Percentiles rank a stretch among this genome's conserved stretches.
These are phyloP conservation scores for Dermolepida albohirtum DNA, from an alignment of 2,888 invertebrate genomes.

Conservation along the genomic window DNA sequence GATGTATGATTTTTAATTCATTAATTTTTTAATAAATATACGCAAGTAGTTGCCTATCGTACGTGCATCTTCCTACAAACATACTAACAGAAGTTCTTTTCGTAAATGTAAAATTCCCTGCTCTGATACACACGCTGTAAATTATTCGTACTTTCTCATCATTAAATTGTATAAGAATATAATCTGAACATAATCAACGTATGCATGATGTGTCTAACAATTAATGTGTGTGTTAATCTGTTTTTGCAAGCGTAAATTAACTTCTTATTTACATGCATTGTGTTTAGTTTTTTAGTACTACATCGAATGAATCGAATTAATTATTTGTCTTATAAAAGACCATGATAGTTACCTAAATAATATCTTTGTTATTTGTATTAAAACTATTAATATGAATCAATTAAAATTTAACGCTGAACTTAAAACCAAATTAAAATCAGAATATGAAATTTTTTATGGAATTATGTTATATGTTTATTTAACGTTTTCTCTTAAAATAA, in stretches of 20 bases:
- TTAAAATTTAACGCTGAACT: too few species aligned
- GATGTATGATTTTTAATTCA: too few species aligned
- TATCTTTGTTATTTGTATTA: too few species aligned
- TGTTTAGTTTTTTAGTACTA: too few species aligned
- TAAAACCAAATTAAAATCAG: too few species aligned
- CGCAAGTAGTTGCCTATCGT: neutral
- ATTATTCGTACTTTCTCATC: constrained; percentile 30
- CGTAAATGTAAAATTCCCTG: constrained; percentile 25
- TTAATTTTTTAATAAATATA: neutral
- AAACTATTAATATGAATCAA: too few species aligned
- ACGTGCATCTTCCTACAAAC: neutral
- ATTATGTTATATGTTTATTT: neutral
- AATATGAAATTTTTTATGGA: neutral
- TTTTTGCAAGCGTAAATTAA: too few species aligned
- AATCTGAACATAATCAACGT: constrained; percentile 17
- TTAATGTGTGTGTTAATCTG: too few species aligned
- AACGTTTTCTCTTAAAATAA: constrained; percentile 7
- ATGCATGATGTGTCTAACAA: constrained; percentile 6
- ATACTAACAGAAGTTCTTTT: neutral
- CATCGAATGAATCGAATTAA: too few species aligned
- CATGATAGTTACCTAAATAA: too few species aligned
- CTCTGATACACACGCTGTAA: constrained; percentile 32
- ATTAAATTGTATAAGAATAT: constrained; percentile 25
- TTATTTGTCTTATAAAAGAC: too few species aligned
- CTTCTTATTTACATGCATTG: too few species aligned